These are phyloP conservation scores for Poeciliopsis gracilis DNA, from an alignment of 2,797 vertebrate genomes.

Conservation along the genomic window DNA sequence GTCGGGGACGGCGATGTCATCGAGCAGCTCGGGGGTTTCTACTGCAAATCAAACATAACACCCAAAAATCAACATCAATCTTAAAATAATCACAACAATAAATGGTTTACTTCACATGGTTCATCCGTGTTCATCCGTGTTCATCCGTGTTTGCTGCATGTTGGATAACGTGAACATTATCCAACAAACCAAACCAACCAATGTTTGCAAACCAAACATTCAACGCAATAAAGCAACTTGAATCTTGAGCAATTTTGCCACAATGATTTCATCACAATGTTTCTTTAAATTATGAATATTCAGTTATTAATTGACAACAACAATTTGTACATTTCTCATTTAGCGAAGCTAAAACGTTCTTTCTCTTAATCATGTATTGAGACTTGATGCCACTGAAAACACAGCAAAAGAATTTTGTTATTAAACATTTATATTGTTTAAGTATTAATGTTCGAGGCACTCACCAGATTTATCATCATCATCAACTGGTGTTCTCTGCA, in stretches of 20 bases:
- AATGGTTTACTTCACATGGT: no score
- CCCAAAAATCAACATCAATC: neutral
- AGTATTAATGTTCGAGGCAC: neutral
- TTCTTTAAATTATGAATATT: neutral
- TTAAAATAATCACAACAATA: neutral
- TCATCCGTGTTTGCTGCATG: no score
- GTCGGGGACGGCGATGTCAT: constrained; percentile 39
- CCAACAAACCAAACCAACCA: no score
- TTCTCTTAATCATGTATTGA: neutral
- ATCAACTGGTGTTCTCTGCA: neutral
- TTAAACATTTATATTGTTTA: neutral
- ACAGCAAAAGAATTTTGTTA: neutral
- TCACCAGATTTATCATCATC: neutral
- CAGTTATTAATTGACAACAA: no score
- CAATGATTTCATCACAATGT: neutral
- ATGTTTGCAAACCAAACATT: no score
- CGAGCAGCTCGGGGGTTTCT: neutral
- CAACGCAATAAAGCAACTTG: no score
- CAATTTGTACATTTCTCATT: neutral
- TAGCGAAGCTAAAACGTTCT: neutral
- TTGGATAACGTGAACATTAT: no score
- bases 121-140: no score
- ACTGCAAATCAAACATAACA: neutral
- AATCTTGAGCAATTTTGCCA: neutral
- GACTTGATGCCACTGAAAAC: neutral